These are phyloP conservation scores for Tortrix viridana DNA, from an alignment of 2,888 invertebrate genomes.

Conservation along the genomic window DNA sequence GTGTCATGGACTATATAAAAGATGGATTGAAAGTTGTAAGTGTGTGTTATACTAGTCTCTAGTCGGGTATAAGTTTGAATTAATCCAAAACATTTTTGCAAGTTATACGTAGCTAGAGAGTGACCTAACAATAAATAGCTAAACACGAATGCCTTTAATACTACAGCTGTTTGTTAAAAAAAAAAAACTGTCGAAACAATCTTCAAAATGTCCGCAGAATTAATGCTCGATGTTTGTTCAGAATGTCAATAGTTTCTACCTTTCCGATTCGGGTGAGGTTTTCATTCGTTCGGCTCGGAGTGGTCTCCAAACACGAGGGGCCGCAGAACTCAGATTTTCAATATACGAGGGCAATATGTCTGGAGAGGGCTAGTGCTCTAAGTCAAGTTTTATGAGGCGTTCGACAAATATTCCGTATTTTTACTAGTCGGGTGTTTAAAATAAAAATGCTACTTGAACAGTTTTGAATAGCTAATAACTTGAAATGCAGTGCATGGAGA, in stretches of 20 bases:
- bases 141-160: too few relatives aligned
- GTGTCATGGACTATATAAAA: too few relatives aligned
- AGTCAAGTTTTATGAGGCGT: constrained; percentile 45
- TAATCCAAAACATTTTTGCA: too few relatives aligned
- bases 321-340: constrained; percentile 36
- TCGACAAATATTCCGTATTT: constrained; percentile 37
- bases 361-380: constrained; percentile 38
- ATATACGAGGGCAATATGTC: constrained; percentile 43
- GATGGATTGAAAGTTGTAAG: too few relatives aligned
- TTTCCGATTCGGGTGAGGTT: constrained; percentile 37
- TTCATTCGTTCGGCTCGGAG: constrained; percentile 35
- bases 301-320: constrained; percentile 37
- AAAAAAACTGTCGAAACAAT: not conserved
- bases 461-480: too few relatives aligned
- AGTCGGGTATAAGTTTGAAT: too few relatives aligned
- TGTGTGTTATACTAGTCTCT: too few relatives aligned
- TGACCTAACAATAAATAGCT: too few relatives aligned
- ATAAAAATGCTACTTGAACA: not conserved
- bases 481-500: too few relatives aligned
- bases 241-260: constrained; percentile 36
- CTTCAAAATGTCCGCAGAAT: constrained; percentile 30
- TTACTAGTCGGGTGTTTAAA: constrained; percentile 23
- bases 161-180: not conserved
- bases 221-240: constrained; percentile 20
- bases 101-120: too few relatives aligned